Evolutionary conservation across 2,797 vertebrate species (phyloP).

Genomic region (Sparus aurata): DNA sequence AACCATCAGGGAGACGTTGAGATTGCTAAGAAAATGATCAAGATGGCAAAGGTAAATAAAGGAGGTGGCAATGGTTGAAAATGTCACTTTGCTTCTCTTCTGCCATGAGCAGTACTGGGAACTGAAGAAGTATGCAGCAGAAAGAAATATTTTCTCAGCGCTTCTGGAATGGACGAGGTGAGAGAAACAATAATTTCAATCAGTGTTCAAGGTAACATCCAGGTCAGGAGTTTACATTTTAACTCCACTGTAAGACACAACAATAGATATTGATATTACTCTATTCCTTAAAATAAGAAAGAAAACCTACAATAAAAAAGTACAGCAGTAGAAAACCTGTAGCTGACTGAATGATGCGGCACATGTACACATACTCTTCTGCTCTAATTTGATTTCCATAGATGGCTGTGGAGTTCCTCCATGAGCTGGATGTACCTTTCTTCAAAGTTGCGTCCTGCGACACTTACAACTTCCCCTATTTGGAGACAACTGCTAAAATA

Average conservation of each 20-base stretch:
- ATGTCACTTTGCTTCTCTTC: neutral
- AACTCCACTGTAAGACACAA: no score
- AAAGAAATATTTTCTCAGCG: constrained; percentile 96
- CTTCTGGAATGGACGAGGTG: constrained; percentile 99
- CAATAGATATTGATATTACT: no score
- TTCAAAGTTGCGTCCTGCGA: constrained; percentile 98
- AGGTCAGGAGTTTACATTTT: no score
- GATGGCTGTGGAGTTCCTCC: constrained; percentile 98
- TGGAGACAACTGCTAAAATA: constrained; percentile 95
- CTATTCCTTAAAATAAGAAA: no score
- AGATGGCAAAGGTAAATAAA: constrained; percentile 88
- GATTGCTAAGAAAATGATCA: constrained; percentile 93
- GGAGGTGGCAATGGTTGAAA: no score
- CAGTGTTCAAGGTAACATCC: no score
- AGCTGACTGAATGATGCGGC: no score
- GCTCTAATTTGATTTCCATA: constrained; percentile 55
- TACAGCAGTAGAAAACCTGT: no score
- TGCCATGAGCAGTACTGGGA: constrained; percentile 92
- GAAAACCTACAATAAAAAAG: no score
- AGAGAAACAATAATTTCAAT: constrained; percentile 8
- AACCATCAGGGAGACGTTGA: constrained; percentile 94
- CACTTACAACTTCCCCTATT: constrained; percentile 96
- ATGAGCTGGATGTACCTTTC: constrained; percentile 94
- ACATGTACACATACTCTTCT: no score
- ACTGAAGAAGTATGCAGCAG: constrained; percentile 91